These are phyloP conservation scores for Geopemphigus sp. DNA, from an alignment of 1,140 invertebrate genomes.

Conservation along the genomic window DNA sequence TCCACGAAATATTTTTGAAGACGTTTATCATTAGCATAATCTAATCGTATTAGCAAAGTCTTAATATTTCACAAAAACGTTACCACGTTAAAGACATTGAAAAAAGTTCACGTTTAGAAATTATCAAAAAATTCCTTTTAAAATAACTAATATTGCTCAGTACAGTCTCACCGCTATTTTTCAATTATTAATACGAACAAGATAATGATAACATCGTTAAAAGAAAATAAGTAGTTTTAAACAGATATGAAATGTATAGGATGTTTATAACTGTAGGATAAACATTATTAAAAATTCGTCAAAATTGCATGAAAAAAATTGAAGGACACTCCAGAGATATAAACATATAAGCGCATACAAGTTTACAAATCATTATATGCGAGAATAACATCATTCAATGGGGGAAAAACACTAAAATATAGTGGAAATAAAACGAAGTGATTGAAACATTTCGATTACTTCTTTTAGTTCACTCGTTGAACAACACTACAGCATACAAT, in stretches of 20 bases:
- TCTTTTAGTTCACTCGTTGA: background rate
- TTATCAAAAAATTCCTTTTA: background rate
- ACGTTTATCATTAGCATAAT: too few species aligned
- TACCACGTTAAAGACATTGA: too few species aligned
- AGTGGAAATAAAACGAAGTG: background rate
- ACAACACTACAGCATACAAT: too few species aligned
- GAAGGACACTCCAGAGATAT: background rate
- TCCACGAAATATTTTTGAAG: too few species aligned
- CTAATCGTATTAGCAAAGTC: too few species aligned
- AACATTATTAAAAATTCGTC: background rate
- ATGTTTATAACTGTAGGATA: background rate
- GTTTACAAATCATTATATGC: constrained; percentile 13
- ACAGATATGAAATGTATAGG: background rate
- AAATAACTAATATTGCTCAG: background rate
- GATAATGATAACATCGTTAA: background rate
- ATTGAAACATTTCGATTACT: background rate
- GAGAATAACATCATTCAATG: background rate
- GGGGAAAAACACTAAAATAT: background rate
- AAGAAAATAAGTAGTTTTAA: background rate
- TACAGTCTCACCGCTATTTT: background rate
- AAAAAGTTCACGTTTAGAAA: background rate
- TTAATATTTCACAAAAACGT: too few species aligned
- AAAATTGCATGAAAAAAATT: background rate
- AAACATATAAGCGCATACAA: background rate
- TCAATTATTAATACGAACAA: background rate